Base-by-base conservation (phyloP, 2,797 vertebrate genomes). In the Ceyx erithaca region DNA sequence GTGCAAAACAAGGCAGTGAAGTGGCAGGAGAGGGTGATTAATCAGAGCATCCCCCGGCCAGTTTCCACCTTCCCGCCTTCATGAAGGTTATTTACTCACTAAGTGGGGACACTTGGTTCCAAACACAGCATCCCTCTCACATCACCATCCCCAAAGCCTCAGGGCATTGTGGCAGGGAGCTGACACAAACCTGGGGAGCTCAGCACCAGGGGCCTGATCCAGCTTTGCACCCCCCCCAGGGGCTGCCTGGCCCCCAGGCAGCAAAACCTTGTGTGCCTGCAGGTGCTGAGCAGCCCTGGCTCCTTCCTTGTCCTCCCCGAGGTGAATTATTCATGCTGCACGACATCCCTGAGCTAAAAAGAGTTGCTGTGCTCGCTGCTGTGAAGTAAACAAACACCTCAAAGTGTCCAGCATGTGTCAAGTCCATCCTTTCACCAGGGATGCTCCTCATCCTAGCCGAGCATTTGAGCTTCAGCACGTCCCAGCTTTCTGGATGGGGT, bases 61-160 rank as follows among this genome's bases (percentile, higher is more conserved):
- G 61, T 85, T 91, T 92, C 92, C 90, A 71, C 92, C 86, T 95
- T 93, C 94, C 92, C 7, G 5, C 35, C 94, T 57, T 79, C 91
- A 95, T 96, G 98, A 98, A 98, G 97, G 97, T 97, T 97, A 98
- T 98, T 98, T 97, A 97, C 98, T 97, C 89, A 59, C 95, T 52
- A 8, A 85, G 80, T 2, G 48, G 92, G 80, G 85, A 87, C 92
- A 94, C 57, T 80, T 73, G 35, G 95, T 94, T 96, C 96, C 12
- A n/a, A 94, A 96, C 59, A 92, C 97, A 97, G 93, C 90, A 91
- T 6, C 14, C 70, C 95, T 89, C 85, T 70, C 40, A 1, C 10
- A 69, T 48, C 46, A 12, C 40, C 14, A 4, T 28, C 69, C 64
- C 77, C 15, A n/a, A 19, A 51, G 25, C 68, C 64, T 40, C 1